phyloP scores from a whole-genome alignment of 2,113 vertebrate species.

The Corydoras sp. region DNA sequence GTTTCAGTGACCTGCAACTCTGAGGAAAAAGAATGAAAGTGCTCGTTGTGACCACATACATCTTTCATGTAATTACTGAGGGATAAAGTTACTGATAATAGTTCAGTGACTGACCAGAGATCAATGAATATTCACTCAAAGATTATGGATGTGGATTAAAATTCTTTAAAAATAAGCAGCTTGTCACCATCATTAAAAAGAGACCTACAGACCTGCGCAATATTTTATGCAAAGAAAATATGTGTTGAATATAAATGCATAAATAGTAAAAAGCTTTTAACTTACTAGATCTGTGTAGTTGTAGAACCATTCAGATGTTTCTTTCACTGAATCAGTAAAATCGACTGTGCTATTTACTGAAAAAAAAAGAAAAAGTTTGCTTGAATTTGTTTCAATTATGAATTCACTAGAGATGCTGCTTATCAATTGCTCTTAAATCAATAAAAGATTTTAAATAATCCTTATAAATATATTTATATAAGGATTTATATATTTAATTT shows the following conservation, averaged over 20 bases:
- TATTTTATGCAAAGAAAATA: neutral
- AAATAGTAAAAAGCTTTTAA: conserved; percentile 6
- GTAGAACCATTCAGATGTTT: conserved; percentile 50
- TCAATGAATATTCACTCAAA: neutral
- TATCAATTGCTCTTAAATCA: no score
- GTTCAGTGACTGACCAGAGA: no score
- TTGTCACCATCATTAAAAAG: neutral
- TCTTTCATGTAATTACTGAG: conserved; percentile 6
- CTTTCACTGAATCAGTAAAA: conserved; percentile 52
- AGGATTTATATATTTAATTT: no score
- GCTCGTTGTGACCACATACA: conserved; percentile 21
- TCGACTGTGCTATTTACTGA: conserved; percentile 75
- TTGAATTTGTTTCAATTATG: neutral
- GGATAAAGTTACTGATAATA: neutral
- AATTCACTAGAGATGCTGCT: no score
- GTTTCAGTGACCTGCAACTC: conserved; percentile 32
- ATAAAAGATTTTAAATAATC: no score
- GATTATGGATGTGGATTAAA: neutral
- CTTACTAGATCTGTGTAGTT: conserved; percentile 74
- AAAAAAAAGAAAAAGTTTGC: conserved; percentile 40
- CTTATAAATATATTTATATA: no score
- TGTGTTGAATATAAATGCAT: neutral
- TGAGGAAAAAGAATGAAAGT: conserved; percentile 28
- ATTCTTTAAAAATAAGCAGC: neutral
- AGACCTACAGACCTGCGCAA: neutral